phyloP scores from a whole-genome alignment of 2,113 vertebrate genomes.

The Tautogolabrus adspersus region DNA sequence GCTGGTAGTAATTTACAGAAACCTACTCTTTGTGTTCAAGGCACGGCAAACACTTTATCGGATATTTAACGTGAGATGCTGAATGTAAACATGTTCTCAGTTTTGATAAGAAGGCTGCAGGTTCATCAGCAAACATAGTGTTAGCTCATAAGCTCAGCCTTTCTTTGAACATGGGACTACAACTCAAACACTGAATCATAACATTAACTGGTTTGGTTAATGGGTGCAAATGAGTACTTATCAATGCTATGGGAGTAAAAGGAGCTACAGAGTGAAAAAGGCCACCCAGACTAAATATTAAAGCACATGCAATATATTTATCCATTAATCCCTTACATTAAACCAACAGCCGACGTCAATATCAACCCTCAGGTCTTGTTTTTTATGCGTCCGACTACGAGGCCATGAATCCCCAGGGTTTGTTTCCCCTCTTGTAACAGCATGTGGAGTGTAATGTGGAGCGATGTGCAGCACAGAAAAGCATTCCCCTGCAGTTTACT shows the following conservation, averaged over 20 bases:
- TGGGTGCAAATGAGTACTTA: conserved; percentile 7
- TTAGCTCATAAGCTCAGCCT: background rate
- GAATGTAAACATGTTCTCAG: conserved; percentile 17
- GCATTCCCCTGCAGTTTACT: conserved; percentile 73
- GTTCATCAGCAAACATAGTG: background rate
- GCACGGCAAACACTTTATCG: conserved; percentile 22
- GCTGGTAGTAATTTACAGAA: conserved; percentile 60
- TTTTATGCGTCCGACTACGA: conserved; percentile 32
- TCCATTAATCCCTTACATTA: conserved; percentile 19
- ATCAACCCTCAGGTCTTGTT: conserved; percentile 41
- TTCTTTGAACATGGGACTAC: background rate
- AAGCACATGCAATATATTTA: conserved; percentile 19
- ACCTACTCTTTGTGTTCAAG: conserved; percentile 30
- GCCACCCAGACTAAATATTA: conserved; percentile 18
- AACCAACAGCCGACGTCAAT: conserved; percentile 13
- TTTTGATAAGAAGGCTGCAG: background rate
- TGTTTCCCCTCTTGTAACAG: conserved; percentile 34
- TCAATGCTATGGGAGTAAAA: background rate
- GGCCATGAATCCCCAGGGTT: conserved; percentile 65
- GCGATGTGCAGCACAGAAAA: conserved; percentile 55
- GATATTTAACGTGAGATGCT: background rate
- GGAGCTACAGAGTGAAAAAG: background rate
- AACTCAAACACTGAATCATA: background rate
- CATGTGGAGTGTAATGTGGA: conserved; percentile 55
- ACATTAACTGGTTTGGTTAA: background rate